A percentile compares a stretch with the other conserved stretches of the same genome.
phyloP scores from a whole-genome alignment of 2,113 vertebrate genomes.

The Protomyctophum bolini region DNA sequence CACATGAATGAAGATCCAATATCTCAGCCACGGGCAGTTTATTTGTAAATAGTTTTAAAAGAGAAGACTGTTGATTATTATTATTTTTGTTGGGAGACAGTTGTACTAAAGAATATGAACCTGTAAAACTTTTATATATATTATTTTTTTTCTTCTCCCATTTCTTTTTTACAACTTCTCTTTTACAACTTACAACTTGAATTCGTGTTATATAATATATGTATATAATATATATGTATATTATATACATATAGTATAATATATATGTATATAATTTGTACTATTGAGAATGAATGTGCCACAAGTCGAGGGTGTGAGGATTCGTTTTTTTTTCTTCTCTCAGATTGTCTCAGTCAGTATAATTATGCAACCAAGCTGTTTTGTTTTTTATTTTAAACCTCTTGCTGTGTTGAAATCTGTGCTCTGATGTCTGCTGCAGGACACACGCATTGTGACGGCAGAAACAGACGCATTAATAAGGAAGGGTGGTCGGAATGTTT shows the following conservation, averaged over 20 bases:
- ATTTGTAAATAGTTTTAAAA: slow-evolving; percentile 70
- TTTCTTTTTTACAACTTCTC: slow-evolving; percentile 16
- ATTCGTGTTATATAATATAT: no score
- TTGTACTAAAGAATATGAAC: slow-evolving; percentile 67
- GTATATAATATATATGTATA: no score
- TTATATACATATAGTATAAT: no score
- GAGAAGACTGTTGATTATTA: slow-evolving; percentile 23
- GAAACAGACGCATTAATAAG: no score
- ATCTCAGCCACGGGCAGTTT: slow-evolving; percentile 21
- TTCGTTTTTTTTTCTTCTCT: not conserved
- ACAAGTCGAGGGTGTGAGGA: slow-evolving; percentile 30
- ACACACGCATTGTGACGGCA: no score
- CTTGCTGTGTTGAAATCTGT: not conserved
- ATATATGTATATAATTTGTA: slow-evolving; percentile 44
- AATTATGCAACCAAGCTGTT: not conserved
- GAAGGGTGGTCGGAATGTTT: no score
- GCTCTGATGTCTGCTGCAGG: not conserved
- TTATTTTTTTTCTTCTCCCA: slow-evolving; percentile 45
- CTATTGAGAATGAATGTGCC: slow-evolving; percentile 39
- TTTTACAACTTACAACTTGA: slow-evolving; percentile 19
- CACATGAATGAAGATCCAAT: slow-evolving; percentile 48
- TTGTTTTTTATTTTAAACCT: not conserved
- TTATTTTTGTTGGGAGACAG: slow-evolving; percentile 26
- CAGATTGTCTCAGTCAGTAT: no score
- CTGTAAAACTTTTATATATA: slow-evolving; percentile 72